phyloP scores from a whole-genome alignment of 2,113 vertebrate genomes.

The Rhizomys pruinosus region DNA sequence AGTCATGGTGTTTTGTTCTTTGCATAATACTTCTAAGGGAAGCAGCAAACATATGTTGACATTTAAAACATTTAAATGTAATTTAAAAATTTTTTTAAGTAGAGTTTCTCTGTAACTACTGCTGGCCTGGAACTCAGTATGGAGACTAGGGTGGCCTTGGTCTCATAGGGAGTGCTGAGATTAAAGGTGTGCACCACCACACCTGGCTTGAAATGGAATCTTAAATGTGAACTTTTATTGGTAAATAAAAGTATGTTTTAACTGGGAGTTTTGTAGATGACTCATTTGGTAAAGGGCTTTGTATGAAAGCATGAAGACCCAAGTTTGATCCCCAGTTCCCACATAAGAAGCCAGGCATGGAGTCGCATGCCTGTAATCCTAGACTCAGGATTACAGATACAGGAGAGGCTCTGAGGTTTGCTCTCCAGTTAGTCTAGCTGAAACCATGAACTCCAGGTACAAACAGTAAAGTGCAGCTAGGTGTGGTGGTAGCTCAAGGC shows the following conservation, averaged over 20 bases:
- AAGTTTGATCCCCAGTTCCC: neutral
- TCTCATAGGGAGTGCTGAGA: too few species aligned
- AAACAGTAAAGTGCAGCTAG: neutral
- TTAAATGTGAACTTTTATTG: slow-evolving; percentile 20
- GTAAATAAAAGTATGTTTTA: slow-evolving; percentile 10
- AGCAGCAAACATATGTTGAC: neutral
- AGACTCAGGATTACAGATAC: neutral
- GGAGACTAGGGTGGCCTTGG: too few species aligned
- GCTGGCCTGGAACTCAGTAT: too few species aligned
- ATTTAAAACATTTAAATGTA: slow-evolving; percentile 31
- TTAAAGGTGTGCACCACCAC: too few species aligned
- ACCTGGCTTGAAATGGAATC: neutral
- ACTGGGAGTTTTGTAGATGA: neutral
- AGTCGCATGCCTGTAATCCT: neutral
- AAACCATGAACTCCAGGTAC: neutral
- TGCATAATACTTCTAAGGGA: slow-evolving; percentile 9
- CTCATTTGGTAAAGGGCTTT: neutral
- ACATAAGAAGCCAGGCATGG: neutral
- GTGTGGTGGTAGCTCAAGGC: too few species aligned
- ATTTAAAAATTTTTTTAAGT: slow-evolving; percentile 14
- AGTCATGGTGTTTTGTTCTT: neutral
- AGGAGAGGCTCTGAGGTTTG: too few species aligned
- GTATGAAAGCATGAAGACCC: too few species aligned
- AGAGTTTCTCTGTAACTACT: too few species aligned
- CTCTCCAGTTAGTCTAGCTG: neutral